Base-by-base conservation (phyloP, 2,113 vertebrate species). In the Bubo scandiacus region DNA sequence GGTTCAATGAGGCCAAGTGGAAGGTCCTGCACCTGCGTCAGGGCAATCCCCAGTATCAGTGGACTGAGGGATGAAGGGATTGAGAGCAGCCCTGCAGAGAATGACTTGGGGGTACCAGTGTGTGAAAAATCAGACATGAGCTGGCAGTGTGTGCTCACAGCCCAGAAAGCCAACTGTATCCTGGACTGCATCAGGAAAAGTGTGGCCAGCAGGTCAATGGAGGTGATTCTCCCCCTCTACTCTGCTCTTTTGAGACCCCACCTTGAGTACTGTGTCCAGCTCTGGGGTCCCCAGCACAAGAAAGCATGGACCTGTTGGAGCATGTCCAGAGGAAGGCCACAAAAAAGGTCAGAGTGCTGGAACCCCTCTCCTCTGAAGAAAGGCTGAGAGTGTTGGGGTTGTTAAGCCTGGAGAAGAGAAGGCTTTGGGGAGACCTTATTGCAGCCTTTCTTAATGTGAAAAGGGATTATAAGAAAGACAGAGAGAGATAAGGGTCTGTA, bases 171-270 rank as follows among this genome's bases (percentile, higher is more conserved):
- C 10, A 54, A 7, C 2, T 0, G 1, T 47, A 30, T 40, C 45
- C 40, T 58, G 70, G 61, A 14, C 43, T 32, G 36, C 54, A 45
- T 61, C 2, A 23, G 45, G 43, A 67, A 15, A 3, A 68, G 38
- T 0, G 2, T 52, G 34, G 4, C 6, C n/a, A 42, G 21, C n/a
- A 55, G 21, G 29, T n/a, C 0, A 3, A 91, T 29, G 14, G 25
- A 61, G 5, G 12, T 21, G 55, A 51, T 81, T 51, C n/a, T 81
- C 0, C 9, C 19, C 5, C 15, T 67, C 45, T 18, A 3, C 25
- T 65, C 20, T 1, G 3, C 34, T 75, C 29, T 38, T 0, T 3
- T 78, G 30, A 70, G 47, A 59, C 11, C 7, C 12, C 4, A 29
- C 18, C 21, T 81, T 17, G 20, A 73, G n/a, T 30, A 2, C 16